Base-by-base conservation (phyloP, 2,888 invertebrate species). In the Gryllus longicercus region DNA sequence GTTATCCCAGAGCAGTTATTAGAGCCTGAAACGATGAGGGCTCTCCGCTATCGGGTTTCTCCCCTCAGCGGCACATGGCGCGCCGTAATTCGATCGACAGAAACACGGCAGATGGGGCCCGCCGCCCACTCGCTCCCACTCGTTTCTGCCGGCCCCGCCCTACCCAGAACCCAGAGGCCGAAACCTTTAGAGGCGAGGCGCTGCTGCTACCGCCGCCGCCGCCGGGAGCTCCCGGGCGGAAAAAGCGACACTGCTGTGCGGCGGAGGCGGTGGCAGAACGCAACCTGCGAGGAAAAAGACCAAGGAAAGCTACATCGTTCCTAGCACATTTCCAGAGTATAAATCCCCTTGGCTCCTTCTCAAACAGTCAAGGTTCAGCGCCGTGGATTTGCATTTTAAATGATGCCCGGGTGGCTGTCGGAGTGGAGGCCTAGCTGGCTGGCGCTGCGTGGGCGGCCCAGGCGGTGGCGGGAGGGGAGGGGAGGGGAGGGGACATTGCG, bases 81-180 rank as follows among this genome's bases (percentile, higher is more conserved):
- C 78, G 25, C 78, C 51, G 50, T 50, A 21, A 78, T 51, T 49
- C 77, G 77, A 63, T 63, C 63, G 63, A n/a, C 63, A 63, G 63
- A 63, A 38, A 63, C 63, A 63, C 63, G 63, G 63, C 63, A 63
- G 63, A 63, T 63, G 63, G 63, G n/a, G 63, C n/a, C 63, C 63
- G 16, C 63, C 38, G 38, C 63, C n/a, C 63, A 63, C 63, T 63
- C 38, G 63, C 63, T 14, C 63, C n/a, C 63, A 63, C 63, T n/a
- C 63, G n/a, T 63, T 63, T 1, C 63, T n/a, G n/a, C 63, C n/a
- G n/a, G 4, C 63, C n/a, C 63, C 63, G 51, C 51, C 21, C 21
- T 1, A 1, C 21, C 21, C 21, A 2, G 25, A 2, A 8, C 38
- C 38, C 38, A 8, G 38, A 38, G 38, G 38, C 38, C 38, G 38